A percentile compares a stretch with the other conserved stretches of the same genome.
Conservation (phyloP, 2,888 invertebrate species). For the Meiosimyza decipiens region DNA sequence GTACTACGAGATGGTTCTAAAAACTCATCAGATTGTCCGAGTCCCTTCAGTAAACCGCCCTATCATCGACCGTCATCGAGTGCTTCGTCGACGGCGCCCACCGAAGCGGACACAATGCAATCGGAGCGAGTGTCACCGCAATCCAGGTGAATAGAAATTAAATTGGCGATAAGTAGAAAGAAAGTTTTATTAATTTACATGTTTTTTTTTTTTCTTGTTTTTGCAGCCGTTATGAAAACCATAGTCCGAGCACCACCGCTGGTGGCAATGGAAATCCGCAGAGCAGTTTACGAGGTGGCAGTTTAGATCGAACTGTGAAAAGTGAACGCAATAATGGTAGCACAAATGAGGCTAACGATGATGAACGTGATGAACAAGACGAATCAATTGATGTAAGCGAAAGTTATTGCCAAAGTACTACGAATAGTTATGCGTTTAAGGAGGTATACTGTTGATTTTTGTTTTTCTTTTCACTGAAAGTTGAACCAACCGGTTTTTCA, state of each 20-base stretch:
- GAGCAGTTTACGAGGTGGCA: constrained; percentile 45
- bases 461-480: neutral
- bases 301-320: constrained; percentile 62
- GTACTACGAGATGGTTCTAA: constrained; percentile 73
- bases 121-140: constrained; percentile 66
- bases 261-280: constrained; percentile 56
- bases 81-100: constrained; percentile 67
- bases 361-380: constrained; percentile 64
- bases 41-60: constrained; percentile 66
- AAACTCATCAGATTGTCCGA: constrained; percentile 66
- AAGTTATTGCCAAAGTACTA: constrained; percentile 38
- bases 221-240: constrained; percentile 66
- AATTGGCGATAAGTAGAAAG: neutral
- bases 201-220: neutral
- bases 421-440: constrained; percentile 48
- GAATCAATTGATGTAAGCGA: constrained; percentile 65
- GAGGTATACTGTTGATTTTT: constrained; percentile 45
- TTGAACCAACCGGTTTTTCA: too few relatives aligned
- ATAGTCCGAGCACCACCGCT: constrained; percentile 67
- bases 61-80: constrained; percentile 67
- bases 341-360: constrained; percentile 65
- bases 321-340: constrained; percentile 66
- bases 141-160: constrained; percentile 59
- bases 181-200: neutral
- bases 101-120: constrained; percentile 68